Conservation (phyloP, 2,888 invertebrate genomes). For the Dione vanillae region DNA sequence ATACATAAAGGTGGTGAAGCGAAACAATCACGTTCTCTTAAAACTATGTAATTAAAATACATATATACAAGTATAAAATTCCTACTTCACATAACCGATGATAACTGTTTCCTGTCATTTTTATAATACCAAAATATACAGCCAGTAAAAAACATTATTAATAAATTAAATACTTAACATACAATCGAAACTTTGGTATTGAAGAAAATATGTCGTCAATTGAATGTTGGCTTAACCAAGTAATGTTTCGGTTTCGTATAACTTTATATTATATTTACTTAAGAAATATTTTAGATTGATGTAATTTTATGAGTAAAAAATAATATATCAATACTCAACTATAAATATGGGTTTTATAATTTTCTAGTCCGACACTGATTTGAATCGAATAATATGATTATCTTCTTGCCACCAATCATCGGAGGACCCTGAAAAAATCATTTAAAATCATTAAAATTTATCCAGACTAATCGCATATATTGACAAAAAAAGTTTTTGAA, state of each 20-base stretch:
- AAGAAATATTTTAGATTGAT: conserved; percentile 17
- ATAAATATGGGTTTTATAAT: conserved; percentile 48
- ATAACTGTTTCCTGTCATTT: conserved; percentile 62
- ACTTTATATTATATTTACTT: conserved; percentile 18
- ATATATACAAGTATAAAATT: conserved; percentile 82
- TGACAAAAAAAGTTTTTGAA: no score
- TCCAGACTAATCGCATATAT: no score
- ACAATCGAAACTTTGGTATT: conserved; percentile 20
- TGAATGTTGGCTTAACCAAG: conserved; percentile 16
- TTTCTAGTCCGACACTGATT: conserved; percentile 73
- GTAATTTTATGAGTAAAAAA: conserved; percentile 27
- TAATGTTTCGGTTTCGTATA: conserved; percentile 13
- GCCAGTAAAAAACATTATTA: conserved; percentile 42
- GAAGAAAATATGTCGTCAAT: conserved; percentile 19
- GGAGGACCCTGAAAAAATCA: conserved; percentile 69
- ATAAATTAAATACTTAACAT: conserved; percentile 36
- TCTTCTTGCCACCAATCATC: conserved; percentile 64
- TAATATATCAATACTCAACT: conserved; percentile 43
- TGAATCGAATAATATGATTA: conserved; percentile 59
- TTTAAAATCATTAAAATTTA: no score
- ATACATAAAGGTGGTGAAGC: conserved; percentile 76
- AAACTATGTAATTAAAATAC: conserved; percentile 62
- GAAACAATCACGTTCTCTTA: conserved; percentile 75
- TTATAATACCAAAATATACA: conserved; percentile 47
- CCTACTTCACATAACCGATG: conserved; percentile 70